Percentiles rank a stretch among this genome's conserved stretches.
These are phyloP conservation scores for Pterophyllum scalare DNA, from an alignment of 2,113 vertebrate species.

Conservation along the genomic window DNA sequence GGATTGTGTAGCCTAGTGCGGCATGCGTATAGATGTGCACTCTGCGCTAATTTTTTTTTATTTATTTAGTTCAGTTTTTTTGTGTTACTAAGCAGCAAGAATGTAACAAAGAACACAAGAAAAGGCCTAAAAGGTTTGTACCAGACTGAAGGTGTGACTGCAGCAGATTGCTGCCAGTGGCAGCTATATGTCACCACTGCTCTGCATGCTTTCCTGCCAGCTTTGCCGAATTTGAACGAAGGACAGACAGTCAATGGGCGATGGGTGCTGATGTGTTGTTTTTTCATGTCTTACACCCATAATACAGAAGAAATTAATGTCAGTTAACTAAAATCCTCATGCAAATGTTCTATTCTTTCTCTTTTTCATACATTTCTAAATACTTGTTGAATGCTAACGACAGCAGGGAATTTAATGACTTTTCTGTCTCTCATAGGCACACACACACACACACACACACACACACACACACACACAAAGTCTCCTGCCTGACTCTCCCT, in stretches of 20 bases:
- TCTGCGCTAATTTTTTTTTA: background rate
- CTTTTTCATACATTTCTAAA: slow-evolving; percentile 37
- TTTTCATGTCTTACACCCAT: slow-evolving; percentile 21
- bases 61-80: too few species aligned
- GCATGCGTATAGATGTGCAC: too few species aligned
- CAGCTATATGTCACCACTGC: slow-evolving; percentile 33
- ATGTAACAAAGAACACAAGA: background rate
- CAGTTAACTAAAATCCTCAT: slow-evolving; percentile 19
- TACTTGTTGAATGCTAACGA: slow-evolving; percentile 59
- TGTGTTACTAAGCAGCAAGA: background rate
- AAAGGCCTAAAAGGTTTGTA: background rate
- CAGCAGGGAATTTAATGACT: slow-evolving; percentile 47
- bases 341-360: slow-evolving; percentile 8
- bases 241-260: slow-evolving; percentile 5
- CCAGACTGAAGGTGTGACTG: slow-evolving; percentile 2
- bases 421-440: background rate
- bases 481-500: slow-evolving; percentile 22
- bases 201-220: slow-evolving; percentile 37
- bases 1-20: background rate
- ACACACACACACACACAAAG: slow-evolving; percentile 1
- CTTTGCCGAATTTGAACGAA: slow-evolving; percentile 49
- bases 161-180: slow-evolving; percentile 1
- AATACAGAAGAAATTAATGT: slow-evolving; percentile 30
- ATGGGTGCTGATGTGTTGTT: slow-evolving; percentile 5
- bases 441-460: slow-evolving; percentile 1